Conservation (phyloP, 2,888 invertebrate genomes). For the Acleris cristana region DNA sequence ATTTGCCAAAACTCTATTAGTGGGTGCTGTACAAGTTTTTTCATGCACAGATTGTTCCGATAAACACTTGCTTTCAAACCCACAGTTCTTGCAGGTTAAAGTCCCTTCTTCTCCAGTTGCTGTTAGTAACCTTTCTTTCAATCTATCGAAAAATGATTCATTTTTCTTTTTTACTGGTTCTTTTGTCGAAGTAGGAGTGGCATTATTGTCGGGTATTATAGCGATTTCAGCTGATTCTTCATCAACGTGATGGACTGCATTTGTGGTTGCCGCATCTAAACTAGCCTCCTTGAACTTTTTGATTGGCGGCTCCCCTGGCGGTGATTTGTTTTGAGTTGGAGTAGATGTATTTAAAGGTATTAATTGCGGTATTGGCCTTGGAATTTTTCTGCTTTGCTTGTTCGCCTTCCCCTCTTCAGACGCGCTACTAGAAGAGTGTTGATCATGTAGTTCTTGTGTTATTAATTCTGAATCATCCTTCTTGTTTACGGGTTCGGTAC, state of each 20-base stretch:
- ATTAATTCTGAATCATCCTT: conserved; percentile 56
- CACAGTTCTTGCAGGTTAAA: conserved; percentile 87
- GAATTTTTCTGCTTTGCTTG: conserved; percentile 65
- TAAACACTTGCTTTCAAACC: conserved; percentile 90
- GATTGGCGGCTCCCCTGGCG: conserved; percentile 70
- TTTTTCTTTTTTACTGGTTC: conserved; percentile 84
- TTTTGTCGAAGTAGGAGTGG: conserved; percentile 49
- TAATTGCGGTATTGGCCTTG: conserved; percentile 89
- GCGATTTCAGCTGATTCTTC: conserved; percentile 62
- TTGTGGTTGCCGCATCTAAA: conserved; percentile 45
- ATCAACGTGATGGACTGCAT: conserved; percentile 49
- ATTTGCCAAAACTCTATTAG: conserved; percentile 67
- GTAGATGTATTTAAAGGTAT: conserved; percentile 86
- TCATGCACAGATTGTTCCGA: conserved; percentile 92
- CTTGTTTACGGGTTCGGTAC: conserved; percentile 53
- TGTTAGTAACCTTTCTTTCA: conserved; percentile 89
- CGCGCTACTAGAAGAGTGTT: conserved; percentile 52
- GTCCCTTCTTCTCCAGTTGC: conserved; percentile 86
- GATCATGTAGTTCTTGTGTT: conserved; percentile 51
- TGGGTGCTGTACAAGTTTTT: conserved; percentile 84
- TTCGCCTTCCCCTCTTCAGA: conserved; percentile 60
- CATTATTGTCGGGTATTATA: conserved; percentile 56
- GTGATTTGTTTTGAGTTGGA: conserved; percentile 68
- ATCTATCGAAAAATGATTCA: conserved; percentile 91
- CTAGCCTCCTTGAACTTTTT: conserved; percentile 70